A percentile compares a stretch with the other conserved stretches of the same genome.
phyloP scores from a whole-genome alignment of 23 tunicate species.

The Diplosoma virens region DNA sequence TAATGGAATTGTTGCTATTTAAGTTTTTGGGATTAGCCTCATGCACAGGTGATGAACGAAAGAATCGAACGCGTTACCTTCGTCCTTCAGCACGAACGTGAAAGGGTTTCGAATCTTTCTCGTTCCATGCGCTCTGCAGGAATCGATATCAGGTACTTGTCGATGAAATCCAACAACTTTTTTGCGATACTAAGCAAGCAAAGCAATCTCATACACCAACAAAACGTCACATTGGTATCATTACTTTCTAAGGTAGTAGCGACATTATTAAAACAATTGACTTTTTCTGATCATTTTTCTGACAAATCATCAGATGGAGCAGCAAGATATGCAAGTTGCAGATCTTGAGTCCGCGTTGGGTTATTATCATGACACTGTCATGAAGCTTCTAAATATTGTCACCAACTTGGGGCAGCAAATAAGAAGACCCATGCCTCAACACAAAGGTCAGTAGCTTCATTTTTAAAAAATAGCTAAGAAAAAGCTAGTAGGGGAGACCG shows the following conservation, averaged over 20 bases:
- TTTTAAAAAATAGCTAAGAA: too few species aligned
- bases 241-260: slow-evolving; percentile 42
- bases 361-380: slow-evolving; percentile 61
- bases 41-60: slow-evolving; percentile 16
- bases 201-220: slow-evolving; percentile 47
- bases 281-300: too few species aligned
- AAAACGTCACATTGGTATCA: slow-evolving; percentile 49
- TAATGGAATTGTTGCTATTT: too few species aligned
- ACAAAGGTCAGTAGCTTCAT: slow-evolving; percentile 69
- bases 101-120: slow-evolving; percentile 50
- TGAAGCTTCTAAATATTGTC: slow-evolving; percentile 73
- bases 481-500: too few species aligned
- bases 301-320: slow-evolving; percentile 1
- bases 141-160: slow-evolving; percentile 55
- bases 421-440: slow-evolving; percentile 54
- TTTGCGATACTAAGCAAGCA: slow-evolving; percentile 55
- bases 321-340: slow-evolving; percentile 35
- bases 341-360: slow-evolving; percentile 43
- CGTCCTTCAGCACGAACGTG: slow-evolving; percentile 42
- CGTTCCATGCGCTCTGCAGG: slow-evolving; percentile 17
- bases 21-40: too few species aligned
- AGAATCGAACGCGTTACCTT: slow-evolving; percentile 44
- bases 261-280: too few species aligned
- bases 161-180: slow-evolving; percentile 56
- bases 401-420: slow-evolving; percentile 60